phyloP scores from a whole-genome alignment of 1,140 invertebrate species.

The Amphibalanus amphitrite region DNA sequence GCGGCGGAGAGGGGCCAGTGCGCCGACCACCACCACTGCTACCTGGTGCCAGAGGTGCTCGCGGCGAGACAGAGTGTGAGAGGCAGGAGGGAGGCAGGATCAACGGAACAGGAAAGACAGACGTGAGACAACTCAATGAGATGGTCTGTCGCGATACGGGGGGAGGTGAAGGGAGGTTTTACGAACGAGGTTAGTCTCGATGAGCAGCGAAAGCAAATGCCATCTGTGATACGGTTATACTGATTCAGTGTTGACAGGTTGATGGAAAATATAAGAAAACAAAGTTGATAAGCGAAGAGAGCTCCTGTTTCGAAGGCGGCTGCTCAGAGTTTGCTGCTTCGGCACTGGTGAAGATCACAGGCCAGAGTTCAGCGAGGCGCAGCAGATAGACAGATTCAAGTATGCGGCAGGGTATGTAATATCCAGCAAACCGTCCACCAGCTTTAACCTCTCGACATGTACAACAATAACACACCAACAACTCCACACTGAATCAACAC shows the following conservation, averaged over 20 bases:
- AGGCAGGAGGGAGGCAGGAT: not conserved
- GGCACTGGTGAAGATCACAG: too few relatives aligned
- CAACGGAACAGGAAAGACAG: not conserved
- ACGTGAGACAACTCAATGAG: not conserved
- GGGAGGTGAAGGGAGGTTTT: not conserved
- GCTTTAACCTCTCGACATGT: not conserved
- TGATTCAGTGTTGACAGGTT: too few relatives aligned
- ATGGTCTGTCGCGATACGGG: not conserved
- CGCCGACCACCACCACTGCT: not conserved
- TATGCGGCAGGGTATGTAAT: not conserved
- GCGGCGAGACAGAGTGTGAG: too few relatives aligned
- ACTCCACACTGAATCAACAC: not conserved
- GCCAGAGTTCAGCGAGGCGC: not conserved
- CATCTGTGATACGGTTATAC: too few relatives aligned
- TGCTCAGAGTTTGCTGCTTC: too few relatives aligned
- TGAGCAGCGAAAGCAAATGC: too few relatives aligned
- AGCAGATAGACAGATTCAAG: not conserved
- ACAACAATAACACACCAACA: not conserved
- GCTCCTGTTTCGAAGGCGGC: too few relatives aligned
- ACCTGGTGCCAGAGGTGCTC: not conserved
- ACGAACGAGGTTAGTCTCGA: too few relatives aligned
- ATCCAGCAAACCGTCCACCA: not conserved
- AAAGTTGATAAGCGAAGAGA: too few relatives aligned
- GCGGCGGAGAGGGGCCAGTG: slow-evolving; percentile 2
- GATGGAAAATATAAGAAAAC: too few relatives aligned